Percentiles rank a stretch among this genome's conserved stretches.
Evolutionary conservation across 2,888 invertebrate genomes (phyloP).

Genomic region (Brachylomia viminalis): DNA sequence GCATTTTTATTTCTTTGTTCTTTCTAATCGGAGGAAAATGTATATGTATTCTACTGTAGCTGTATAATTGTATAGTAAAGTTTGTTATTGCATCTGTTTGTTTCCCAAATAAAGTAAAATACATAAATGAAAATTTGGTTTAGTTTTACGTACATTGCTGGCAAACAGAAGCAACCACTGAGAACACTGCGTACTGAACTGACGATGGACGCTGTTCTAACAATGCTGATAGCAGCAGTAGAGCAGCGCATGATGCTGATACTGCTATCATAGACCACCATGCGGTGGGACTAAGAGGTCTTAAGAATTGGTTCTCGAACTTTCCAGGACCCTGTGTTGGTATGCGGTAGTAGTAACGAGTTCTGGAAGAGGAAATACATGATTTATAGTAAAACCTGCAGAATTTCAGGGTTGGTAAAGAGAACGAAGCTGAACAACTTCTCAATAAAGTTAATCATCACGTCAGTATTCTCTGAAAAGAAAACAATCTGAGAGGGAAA

Average conservation of each 20-base stretch:
- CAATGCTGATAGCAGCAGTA: constrained; percentile 78
- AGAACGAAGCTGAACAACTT: no score
- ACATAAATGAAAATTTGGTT: background rate
- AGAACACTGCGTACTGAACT: constrained; percentile 80
- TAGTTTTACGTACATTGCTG: constrained; percentile 82
- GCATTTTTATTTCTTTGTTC: background rate
- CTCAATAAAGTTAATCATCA: background rate
- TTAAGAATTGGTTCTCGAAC: constrained; percentile 85
- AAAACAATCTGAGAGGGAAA: no score
- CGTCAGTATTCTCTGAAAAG: background rate
- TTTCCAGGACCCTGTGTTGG: constrained; percentile 81
- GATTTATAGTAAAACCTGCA: background rate
- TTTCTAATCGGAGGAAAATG: background rate
- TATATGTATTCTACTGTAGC: background rate
- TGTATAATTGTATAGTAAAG: background rate
- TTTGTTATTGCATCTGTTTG: background rate
- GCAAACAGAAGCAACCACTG: constrained; percentile 82
- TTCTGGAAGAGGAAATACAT: constrained; percentile 72
- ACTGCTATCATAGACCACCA: constrained; percentile 82
- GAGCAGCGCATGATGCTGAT: constrained; percentile 74
- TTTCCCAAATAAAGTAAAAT: background rate
- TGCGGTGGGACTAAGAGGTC: constrained; percentile 81
- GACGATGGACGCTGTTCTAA: constrained; percentile 77
- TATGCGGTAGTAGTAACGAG: constrained; percentile 82
- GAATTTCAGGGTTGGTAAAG: background rate